Conservation (phyloP, 35 echinoderm and acorn worm genomes). For the Ophiothrix spiculata region DNA sequence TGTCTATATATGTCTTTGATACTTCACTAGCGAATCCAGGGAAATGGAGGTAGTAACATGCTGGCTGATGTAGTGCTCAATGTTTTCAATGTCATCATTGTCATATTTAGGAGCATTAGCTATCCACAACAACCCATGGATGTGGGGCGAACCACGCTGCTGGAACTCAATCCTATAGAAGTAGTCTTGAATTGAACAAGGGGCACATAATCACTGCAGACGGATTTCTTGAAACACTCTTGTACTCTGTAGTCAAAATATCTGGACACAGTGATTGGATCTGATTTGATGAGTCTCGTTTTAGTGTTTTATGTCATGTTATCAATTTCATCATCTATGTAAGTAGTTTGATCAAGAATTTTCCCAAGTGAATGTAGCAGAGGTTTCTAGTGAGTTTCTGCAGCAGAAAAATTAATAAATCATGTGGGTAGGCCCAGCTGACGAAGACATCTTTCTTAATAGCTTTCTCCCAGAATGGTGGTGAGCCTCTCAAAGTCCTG, state of each 20-base stretch:
- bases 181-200: neutral
- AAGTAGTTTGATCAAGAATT: too few species aligned
- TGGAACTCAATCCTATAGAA: constrained; percentile 30
- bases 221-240: neutral
- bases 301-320: too few species aligned
- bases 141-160: constrained; percentile 34
- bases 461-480: too few species aligned
- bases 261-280: constrained; percentile 14
- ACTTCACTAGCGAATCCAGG: neutral
- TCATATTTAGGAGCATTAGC: constrained; percentile 18
- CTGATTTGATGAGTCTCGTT: constrained; percentile 11
- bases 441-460: too few species aligned
- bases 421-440: too few species aligned
- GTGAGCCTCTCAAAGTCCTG: too few species aligned
- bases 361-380: too few species aligned
- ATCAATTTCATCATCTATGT: too few species aligned
- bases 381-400: too few species aligned
- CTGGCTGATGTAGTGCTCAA: constrained; percentile 5
- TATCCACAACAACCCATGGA: constrained; percentile 22
- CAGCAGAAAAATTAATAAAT: too few species aligned
- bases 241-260: constrained; percentile 18
- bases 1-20: constrained; percentile 44
- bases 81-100: neutral
- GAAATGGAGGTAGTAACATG: neutral
- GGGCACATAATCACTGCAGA: neutral